Conservation (phyloP, 2,888 invertebrate species). For the Apodemia hepburni region DNA sequence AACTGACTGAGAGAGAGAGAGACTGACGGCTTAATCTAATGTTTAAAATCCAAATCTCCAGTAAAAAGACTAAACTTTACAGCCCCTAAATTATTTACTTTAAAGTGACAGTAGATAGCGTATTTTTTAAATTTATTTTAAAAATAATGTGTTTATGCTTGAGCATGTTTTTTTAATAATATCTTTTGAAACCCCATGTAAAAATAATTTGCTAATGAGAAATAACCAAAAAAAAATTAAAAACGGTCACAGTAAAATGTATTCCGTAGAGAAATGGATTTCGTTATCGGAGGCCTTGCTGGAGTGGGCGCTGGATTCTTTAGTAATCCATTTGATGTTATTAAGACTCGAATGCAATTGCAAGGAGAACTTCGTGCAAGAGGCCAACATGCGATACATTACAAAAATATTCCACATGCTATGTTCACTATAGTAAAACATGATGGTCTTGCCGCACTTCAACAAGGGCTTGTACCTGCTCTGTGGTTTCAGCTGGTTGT, state of each 20-base stretch:
- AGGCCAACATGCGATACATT: slow-evolving; percentile 81
- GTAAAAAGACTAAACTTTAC: too few relatives aligned
- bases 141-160: too few relatives aligned
- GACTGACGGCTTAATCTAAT: too few relatives aligned
- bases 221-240: neutral
- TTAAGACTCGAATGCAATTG: slow-evolving; percentile 93
- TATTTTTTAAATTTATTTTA: too few relatives aligned
- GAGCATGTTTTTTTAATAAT: too few relatives aligned
- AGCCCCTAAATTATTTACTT: too few relatives aligned
- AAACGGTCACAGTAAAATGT: slow-evolving; percentile 11
- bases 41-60: too few relatives aligned
- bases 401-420: slow-evolving; percentile 90
- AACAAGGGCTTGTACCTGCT: slow-evolving; percentile 90
- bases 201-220: neutral
- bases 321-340: slow-evolving; percentile 94
- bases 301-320: slow-evolving; percentile 90
- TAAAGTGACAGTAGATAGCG: too few relatives aligned
- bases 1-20: too few relatives aligned
- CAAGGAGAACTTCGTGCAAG: slow-evolving; percentile 88
- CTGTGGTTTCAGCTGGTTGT: slow-evolving; percentile 88
- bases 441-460: slow-evolving; percentile 88
- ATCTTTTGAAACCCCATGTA: too few relatives aligned
- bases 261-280: slow-evolving; percentile 80
- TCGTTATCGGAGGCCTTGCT: slow-evolving; percentile 86
- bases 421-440: slow-evolving; percentile 85